Conservation (phyloP, 30 jellyfish, hydroid and myxozoan genomes). For the Chironex yamaguchii region DNA sequence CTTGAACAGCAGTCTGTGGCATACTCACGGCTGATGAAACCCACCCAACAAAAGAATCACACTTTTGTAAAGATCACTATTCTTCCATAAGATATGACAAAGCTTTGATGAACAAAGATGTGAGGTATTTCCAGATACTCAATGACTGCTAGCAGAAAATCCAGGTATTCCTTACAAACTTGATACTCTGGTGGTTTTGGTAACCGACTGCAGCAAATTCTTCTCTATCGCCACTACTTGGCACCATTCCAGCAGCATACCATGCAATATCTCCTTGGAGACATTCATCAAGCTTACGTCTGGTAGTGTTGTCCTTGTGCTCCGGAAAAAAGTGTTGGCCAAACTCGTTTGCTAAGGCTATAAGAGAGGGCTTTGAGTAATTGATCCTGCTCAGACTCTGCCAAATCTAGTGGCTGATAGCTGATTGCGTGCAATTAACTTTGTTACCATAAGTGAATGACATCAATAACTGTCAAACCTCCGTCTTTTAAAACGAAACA, state of each 20-base stretch:
- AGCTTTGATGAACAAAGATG: constrained; percentile 59
- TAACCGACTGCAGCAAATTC: too few relatives aligned
- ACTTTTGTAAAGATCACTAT: not conserved
- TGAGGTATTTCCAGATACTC: constrained; percentile 10
- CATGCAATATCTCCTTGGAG: constrained; percentile 55
- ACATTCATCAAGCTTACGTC: constrained; percentile 12
- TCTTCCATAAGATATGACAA: constrained; percentile 52
- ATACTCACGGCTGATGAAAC: constrained; percentile 43
- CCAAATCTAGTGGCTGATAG: constrained; percentile 19
- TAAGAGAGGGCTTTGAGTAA: constrained; percentile 5
- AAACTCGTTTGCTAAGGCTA: constrained; percentile 22
- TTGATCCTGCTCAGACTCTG: not conserved
- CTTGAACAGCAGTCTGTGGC: constrained; percentile 29
- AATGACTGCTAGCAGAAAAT: constrained; percentile 17
- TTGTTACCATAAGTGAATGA: too few relatives aligned
- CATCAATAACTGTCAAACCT: too few relatives aligned
- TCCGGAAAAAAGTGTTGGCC: not conserved
- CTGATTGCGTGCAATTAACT: too few relatives aligned
- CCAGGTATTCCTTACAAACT: constrained; percentile 34
- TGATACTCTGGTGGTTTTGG: constrained; percentile 64
- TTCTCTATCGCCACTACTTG: too few relatives aligned
- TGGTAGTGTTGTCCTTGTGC: too few relatives aligned
- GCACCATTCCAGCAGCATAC: constrained; percentile 35
- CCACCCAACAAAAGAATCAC: constrained; percentile 58
- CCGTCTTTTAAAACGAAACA: too few relatives aligned